Base-by-base conservation (phyloP, 1,140 invertebrate genomes). In the Bombus ignitus region DNA sequence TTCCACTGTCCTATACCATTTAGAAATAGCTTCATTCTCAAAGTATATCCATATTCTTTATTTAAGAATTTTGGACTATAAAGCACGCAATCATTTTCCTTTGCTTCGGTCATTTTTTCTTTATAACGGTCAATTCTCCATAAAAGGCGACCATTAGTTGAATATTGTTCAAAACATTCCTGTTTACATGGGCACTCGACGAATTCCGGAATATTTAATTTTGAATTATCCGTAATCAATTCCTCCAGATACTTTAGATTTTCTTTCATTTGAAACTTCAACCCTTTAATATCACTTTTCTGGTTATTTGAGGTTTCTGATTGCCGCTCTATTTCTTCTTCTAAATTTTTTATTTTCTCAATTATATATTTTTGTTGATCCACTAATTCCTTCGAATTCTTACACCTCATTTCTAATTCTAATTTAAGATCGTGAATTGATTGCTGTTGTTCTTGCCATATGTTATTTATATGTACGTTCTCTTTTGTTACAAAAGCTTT, bases 1-100 rank as follows among this genome's bases (percentile, higher is more conserved):
- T 96, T 97, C 97, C 97, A 97, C 83, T 97, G 97, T 10, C 97
- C 97, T 53, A 97, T 95, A 15, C 97, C 97, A 89, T 97, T 97
- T 35, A 97, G 89, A 91, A 96, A 96, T 9, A 97, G 92, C 86
- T 97, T 96, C 39, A 97, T 94, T 93, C 97, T 96, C 25, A 97
- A 87, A 4, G 96, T 96, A 92, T 97, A 97, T n/a, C 97, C 97
- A 88, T 96, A 97, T 85, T 96, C 96, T 89, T 96, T 96, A 32
- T 96, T 96, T 22, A 96, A 96, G 92, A 97, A 97, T 76, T 96
- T 93, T 4, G 97, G 96, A 92, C 97, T 97, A 66, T 95, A 96
- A 2, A 97, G 87, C 0, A 96, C 95, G 0, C 94, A 94, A 73
- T 96, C 96, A n/a, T 95, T 96, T 47, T 97, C 96, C 85, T 96